Conservation (phyloP, 1,140 invertebrate species). For the Apis dorsata region DNA sequence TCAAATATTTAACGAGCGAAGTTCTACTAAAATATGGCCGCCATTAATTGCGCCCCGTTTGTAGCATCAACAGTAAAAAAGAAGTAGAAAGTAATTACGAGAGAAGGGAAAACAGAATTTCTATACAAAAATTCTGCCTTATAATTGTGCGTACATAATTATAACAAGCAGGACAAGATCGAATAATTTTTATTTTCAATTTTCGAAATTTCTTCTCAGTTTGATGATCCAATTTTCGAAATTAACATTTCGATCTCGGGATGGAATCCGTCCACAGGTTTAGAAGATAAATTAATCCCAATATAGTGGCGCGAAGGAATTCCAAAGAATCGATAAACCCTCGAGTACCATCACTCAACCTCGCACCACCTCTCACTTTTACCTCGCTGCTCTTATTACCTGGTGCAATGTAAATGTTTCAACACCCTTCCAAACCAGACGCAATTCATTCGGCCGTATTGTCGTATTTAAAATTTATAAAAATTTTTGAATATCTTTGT, state of each 20-base stretch:
- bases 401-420: constrained; percentile 54
- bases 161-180: no score
- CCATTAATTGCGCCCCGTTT: constrained; percentile 27
- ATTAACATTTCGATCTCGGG: constrained; percentile 45
- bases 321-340: constrained; percentile 51
- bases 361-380: background rate
- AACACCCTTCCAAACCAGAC: background rate
- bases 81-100: no score
- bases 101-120: no score
- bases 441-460: constrained; percentile 13
- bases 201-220: no score
- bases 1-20: constrained; percentile 29
- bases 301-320: constrained; percentile 51
- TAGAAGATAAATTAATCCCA: constrained; percentile 47
- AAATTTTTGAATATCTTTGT: no score
- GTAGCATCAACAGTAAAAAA: background rate
- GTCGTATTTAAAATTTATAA: no score
- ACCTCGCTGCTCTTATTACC: background rate
- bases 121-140: no score
- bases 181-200: no score
- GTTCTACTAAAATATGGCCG: background rate
- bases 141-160: no score
- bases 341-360: background rate
- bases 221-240: background rate
- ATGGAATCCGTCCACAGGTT: constrained; percentile 40